Evolutionary conservation across 2,888 invertebrate species (phyloP).

Genomic region (Furcula furcula): DNA sequence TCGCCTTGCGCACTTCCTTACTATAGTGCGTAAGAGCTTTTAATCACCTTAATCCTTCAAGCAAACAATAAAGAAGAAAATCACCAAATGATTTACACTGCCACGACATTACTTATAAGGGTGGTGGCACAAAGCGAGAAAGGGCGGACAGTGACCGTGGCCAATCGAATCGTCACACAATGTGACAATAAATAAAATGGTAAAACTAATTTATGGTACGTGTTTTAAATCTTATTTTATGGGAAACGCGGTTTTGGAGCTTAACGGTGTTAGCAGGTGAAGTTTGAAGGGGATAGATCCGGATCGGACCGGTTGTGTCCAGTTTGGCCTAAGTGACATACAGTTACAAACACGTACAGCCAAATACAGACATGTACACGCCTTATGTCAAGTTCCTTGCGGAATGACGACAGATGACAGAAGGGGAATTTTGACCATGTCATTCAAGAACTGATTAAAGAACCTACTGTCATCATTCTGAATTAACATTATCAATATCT

Average conservation of each 20-base stretch:
- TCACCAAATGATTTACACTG: conserved; percentile 23
- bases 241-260: conserved; percentile 73
- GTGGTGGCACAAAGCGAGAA: conserved; percentile 29
- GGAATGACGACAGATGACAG: no score
- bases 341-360: no score
- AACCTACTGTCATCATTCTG: no score
- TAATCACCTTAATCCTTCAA: no score
- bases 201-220: conserved; percentile 57
- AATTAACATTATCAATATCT: no score
- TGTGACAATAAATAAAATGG: conserved; percentile 49
- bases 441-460: no score
- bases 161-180: conserved; percentile 61
- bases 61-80: conserved; percentile 15
- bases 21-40: no score
- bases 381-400: no score
- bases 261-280: conserved; percentile 65
- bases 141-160: conserved; percentile 54
- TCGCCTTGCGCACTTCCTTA: no score
- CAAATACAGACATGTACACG: no score
- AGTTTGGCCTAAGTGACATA: conserved; percentile 34
- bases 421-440: no score
- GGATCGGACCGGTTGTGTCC: conserved; percentile 34
- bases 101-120: conserved; percentile 20
- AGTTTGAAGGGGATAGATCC: conserved; percentile 14
- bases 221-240: conserved; percentile 77